A percentile compares a stretch with the other conserved stretches of the same genome.
Evolutionary conservation across 2,888 invertebrate genomes (phyloP).

Genomic region (Invenusta paracnida): DNA sequence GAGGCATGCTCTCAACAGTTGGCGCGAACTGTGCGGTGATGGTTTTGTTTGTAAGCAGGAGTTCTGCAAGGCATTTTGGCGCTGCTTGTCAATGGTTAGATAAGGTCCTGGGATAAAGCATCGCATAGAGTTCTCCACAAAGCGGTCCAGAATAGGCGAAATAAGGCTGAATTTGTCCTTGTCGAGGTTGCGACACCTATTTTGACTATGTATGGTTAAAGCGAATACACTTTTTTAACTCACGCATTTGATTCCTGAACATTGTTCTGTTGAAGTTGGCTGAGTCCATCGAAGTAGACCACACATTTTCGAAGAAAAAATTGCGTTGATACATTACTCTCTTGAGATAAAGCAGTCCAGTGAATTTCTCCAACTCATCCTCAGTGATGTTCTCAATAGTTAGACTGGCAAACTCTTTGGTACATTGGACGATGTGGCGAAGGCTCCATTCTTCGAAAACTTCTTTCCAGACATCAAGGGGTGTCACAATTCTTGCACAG

Average conservation of each 20-base stretch:
- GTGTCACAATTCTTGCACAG: background rate
- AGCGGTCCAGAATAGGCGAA: background rate
- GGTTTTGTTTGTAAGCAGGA: too few relatives aligned
- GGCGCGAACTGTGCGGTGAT: background rate
- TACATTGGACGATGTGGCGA: background rate
- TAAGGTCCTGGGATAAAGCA: background rate
- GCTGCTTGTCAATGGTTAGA: background rate
- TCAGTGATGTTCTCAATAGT: background rate
- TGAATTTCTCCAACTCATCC: background rate
- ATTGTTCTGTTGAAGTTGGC: background rate
- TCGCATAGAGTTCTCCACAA: background rate
- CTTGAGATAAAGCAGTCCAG: background rate
- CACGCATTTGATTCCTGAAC: background rate
- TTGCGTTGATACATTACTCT: background rate
- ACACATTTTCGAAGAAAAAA: background rate
- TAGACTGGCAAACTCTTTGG: background rate
- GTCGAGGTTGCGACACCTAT: background rate
- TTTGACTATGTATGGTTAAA: background rate
- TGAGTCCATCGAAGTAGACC: background rate
- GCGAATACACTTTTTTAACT: background rate
- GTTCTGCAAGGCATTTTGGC: too few relatives aligned
- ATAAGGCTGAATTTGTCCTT: background rate
- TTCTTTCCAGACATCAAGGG: background rate
- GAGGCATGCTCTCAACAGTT: background rate
- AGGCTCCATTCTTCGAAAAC: background rate